A percentile compares a stretch with the other conserved stretches of the same genome.
Evolutionary conservation across 1,140 invertebrate genomes (phyloP).

Genomic region (Tetranychus cinnabarinus): DNA sequence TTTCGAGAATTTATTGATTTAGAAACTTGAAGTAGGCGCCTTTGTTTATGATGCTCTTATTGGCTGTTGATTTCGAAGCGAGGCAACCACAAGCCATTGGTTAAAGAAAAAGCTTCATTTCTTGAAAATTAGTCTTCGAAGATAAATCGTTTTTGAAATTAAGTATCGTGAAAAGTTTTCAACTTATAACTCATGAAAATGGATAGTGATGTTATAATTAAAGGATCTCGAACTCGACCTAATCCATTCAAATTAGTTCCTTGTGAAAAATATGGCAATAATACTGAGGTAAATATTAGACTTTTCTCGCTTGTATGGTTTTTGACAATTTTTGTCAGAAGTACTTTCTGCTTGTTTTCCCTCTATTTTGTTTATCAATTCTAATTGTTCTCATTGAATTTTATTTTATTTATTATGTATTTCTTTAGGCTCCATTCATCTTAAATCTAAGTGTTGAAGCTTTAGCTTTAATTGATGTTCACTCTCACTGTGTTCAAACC

Average conservation of each 20-base stretch:
- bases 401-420: background rate
- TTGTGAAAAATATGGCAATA: background rate
- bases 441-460: slow-evolving; percentile 31
- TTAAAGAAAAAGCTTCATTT: too few relatives aligned
- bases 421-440: slow-evolving; percentile 31
- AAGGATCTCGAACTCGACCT: background rate
- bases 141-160: too few relatives aligned
- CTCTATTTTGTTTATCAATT: too few relatives aligned
- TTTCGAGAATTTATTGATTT: too few relatives aligned
- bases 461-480: slow-evolving; percentile 37
- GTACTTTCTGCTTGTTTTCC: background rate
- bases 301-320: background rate
- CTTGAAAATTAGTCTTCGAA: too few relatives aligned
- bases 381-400: background rate
- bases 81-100: too few relatives aligned
- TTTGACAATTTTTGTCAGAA: too few relatives aligned
- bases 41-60: too few relatives aligned
- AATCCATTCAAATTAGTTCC: background rate
- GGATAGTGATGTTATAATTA: background rate
- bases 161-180: too few relatives aligned
- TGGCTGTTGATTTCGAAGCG: too few relatives aligned
- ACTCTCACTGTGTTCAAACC: slow-evolving; percentile 35
- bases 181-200: too few relatives aligned
- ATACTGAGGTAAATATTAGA: background rate
- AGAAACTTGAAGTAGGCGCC: too few relatives aligned